Evolutionary conservation across 2,888 invertebrate genomes (phyloP), one percentile per base, ranked within the genome.

Genomic region (Nymphalis c-album): DNA sequence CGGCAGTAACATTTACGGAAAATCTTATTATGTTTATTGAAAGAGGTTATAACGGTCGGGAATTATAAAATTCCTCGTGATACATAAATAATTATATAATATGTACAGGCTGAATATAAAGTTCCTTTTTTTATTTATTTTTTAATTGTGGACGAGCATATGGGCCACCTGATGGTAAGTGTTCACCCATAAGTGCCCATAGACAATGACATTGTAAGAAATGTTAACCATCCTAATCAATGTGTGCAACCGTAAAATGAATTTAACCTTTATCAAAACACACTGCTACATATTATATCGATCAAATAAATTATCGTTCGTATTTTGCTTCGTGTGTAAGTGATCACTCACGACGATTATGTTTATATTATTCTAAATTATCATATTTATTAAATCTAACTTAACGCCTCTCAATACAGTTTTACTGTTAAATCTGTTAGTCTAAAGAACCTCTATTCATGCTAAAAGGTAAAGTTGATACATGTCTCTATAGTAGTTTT

Each of bases 401-500:
- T 10, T 45, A 5, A 62, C 0, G 10, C 16, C 26, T 31, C 45
- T 64, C 50, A 7, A 31, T 20, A 13, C 13, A 35, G 22, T 10
- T 20, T 1, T 31, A 2, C 6, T 40, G 8, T 45, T 16, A 45
- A 18, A 48, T 50, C 26, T 46, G n/a, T 57, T 59, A 63, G 35
- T 47, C 40, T 55, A n/a, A 20, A 60, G 55, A 18, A 60, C 1
- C 17, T 59, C 31, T 20, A 55, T 59, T 62, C 60, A 57, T 20
- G 59, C 53, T 69, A 63, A 64, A 67, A 67, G 47, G 58, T 63
- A 63, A 78, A 85, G 81, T 85, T 85, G 55, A 65, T 69, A 71
- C 67, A 50, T 77, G 75, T 73, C 74, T 71, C 69, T 73, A 74
- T 72, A 78, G 79, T 80, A 84, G 83, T 85, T 85, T 75, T 74